Base-by-base conservation (phyloP, 2,888 invertebrate species). In the Ypsolopha scabrella region DNA sequence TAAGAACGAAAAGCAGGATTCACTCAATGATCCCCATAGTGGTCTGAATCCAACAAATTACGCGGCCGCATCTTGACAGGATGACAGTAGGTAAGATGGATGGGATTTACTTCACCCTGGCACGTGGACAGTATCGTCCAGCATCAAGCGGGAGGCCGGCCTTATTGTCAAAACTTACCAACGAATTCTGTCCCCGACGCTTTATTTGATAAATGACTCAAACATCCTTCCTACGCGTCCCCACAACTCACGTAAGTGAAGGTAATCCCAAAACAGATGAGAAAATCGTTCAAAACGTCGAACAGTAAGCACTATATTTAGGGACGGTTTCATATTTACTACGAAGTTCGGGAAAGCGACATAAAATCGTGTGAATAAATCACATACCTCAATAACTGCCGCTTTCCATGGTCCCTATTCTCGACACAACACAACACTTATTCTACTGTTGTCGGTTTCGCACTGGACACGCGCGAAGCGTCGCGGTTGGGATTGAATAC, bases 71-170 rank as follows among this genome's bases (percentile, higher is more conserved):
- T 24, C 24, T 2, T 24, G 24, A 2, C 11, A 6, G 13, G 11
- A 41, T 45, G 45, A 45, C 45, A 33, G 33, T 34, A 24, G 43
- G 45, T n/a, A 45, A 45, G 45, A 45, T 45, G 45, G 24, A 45
- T 34, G 45, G n/a, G 13, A 24, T 24, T 24, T 24, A 24, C 24
- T 24, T 43, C 14, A 13, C 43, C 43, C 43, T 13, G 43, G 33
- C 33, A 34, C 34, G n/a, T 45, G 45, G 45, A 33, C 45, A 45
- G 34, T 45, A 45, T 45, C 45, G 33, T 24, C 24, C 24, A 4
- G 24, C 24, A 24, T 24, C 24, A 24, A 24, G 24, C 24, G 24
- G 24, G 45, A 24, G 34, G 33, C 45, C 24, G 45, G 24, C 24
- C 13, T 45, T 45, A 45, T 24, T 9, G 45, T 45, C 33, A 45